Evolutionary conservation across 2,888 invertebrate genomes (phyloP).

Genomic region (Mesochorus sp.): DNA sequence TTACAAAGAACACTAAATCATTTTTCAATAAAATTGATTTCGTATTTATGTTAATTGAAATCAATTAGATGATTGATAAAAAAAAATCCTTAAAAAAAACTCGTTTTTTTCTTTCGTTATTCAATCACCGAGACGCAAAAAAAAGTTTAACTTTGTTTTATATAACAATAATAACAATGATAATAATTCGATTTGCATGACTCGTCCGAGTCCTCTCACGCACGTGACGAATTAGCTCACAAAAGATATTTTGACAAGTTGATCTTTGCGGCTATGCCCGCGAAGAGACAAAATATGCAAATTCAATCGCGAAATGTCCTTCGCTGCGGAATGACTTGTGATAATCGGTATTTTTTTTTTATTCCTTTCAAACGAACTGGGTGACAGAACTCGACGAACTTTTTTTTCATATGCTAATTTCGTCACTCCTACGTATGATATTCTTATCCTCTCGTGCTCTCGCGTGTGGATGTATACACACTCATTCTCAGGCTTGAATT

Average conservation of each 20-base stretch:
- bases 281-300: constrained; percentile 15
- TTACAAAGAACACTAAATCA: too few relatives aligned
- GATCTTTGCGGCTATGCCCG: constrained; percentile 21
- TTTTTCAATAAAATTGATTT: too few relatives aligned
- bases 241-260: constrained; percentile 45
- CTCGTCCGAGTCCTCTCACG: constrained; percentile 69
- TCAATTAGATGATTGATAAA: too few relatives aligned
- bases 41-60: too few relatives aligned
- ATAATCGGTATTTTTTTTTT: constrained; percentile 9
- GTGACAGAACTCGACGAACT: constrained; percentile 26
- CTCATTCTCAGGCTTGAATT: constrained; percentile 13
- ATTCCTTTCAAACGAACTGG: constrained; percentile 13
- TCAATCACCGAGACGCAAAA: not conserved
- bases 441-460: constrained; percentile 39
- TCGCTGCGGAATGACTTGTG: not conserved
- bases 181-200: constrained; percentile 63
- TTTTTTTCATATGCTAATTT: constrained; percentile 60
- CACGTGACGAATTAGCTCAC: constrained; percentile 36
- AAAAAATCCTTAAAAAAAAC: too few relatives aligned
- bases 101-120: not conserved
- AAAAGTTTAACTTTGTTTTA: constrained; percentile 1
- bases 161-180: not conserved
- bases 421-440: constrained; percentile 52
- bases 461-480: constrained; percentile 39
- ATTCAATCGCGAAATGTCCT: constrained; percentile 15